Evolutionary conservation across 1,140 invertebrate species (phyloP).

Genomic region (Aphelinus atriplicis): DNA sequence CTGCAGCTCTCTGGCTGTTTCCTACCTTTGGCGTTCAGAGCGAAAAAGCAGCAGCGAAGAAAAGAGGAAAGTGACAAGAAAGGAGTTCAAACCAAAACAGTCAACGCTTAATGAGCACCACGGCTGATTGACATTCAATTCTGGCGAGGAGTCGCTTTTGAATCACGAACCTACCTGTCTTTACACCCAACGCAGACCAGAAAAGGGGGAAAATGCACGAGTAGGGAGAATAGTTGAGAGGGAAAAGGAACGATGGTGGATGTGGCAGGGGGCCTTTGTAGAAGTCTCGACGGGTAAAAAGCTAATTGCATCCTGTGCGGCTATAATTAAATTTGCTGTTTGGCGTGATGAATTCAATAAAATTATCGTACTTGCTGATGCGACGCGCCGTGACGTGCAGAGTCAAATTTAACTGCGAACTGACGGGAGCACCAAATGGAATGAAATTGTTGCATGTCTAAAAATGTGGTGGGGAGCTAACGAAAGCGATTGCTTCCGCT

Average conservation of each 20-base stretch:
- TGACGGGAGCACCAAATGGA: too few relatives aligned
- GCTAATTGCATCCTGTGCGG: conserved; percentile 53
- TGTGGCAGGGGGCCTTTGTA: conserved; percentile 15
- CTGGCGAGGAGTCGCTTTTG: conserved; percentile 57
- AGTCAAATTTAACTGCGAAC: too few relatives aligned
- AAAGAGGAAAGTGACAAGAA: background rate
- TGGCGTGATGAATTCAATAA: conserved; percentile 54
- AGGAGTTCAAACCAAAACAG: too few relatives aligned
- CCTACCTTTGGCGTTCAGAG: conserved; percentile 1
- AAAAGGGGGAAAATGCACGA: too few relatives aligned
- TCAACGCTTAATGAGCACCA: conserved; percentile 54
- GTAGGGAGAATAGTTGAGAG: background rate
- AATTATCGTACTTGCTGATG: conserved; percentile 43
- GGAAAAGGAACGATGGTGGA: conserved; percentile 26
- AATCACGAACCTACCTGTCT: conserved; percentile 28
- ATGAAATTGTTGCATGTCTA: too few relatives aligned
- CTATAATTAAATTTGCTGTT: conserved; percentile 60
- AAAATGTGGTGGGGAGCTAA: too few relatives aligned
- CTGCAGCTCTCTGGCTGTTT: background rate
- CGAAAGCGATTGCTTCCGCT: too few relatives aligned
- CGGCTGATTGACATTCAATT: conserved; percentile 62
- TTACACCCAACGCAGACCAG: background rate
- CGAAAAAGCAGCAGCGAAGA: background rate
- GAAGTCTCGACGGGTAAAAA: conserved; percentile 51
- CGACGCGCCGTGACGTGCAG: too few relatives aligned